A percentile compares a stretch with the other conserved stretches of the same genome.
Conservation (phyloP, 2,113 vertebrate species). For the Trochalopteron elliotii region DNA sequence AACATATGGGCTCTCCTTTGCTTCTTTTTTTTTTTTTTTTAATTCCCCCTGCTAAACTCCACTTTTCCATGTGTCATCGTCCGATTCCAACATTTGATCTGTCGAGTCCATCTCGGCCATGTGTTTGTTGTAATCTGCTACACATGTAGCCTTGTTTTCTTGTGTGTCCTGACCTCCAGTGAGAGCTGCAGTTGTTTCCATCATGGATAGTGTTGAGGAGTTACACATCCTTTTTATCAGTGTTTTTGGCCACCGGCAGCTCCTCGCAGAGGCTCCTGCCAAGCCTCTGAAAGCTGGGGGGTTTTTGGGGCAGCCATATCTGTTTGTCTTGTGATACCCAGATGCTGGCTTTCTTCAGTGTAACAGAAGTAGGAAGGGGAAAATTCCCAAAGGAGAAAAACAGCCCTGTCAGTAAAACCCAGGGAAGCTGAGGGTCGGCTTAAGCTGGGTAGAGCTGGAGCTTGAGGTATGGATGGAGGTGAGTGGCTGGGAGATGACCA, state of each 20-base stretch:
- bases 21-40: neutral
- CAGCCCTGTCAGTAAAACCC: neutral
- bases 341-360: neutral
- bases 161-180: conserved; percentile 69
- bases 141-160: conserved; percentile 72
- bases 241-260: conserved; percentile 50
- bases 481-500: neutral
- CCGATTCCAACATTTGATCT: conserved; percentile 61
- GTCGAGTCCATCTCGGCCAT: conserved; percentile 57
- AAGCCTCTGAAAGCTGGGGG: conserved; percentile 28
- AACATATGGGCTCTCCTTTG: conserved; percentile 49
- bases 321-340: conserved; percentile 30
- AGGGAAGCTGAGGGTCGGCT: neutral
- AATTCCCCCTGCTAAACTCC: conserved; percentile 3
- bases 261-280: conserved; percentile 43
- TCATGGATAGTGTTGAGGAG: conserved; percentile 59
- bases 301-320: neutral
- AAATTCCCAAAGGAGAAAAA: conserved; percentile 15
- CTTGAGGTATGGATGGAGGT: neutral
- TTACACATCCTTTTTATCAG: conserved; percentile 65
- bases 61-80: conserved; percentile 67
- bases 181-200: conserved; percentile 62
- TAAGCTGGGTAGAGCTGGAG: neutral
- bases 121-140: conserved; percentile 72
- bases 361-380: neutral